Evolutionary conservation across 2,797 vertebrate species (phyloP).

Genomic region (Lithobates pipiens): DNA sequence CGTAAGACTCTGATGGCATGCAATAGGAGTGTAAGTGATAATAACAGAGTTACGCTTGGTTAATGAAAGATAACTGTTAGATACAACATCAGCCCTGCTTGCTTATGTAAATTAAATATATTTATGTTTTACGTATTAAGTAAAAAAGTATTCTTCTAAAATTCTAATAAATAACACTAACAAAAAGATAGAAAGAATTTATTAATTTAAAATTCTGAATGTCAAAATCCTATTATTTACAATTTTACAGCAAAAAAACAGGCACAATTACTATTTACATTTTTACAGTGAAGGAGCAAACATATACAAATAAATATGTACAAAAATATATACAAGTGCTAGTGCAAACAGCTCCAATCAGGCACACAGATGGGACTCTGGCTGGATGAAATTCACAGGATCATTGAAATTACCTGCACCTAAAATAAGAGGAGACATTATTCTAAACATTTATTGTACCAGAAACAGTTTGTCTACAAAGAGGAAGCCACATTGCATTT

Average conservation of each 20-base stretch:
- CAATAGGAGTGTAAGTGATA: no score
- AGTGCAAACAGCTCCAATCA: conserved; percentile 10
- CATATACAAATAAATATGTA: not conserved
- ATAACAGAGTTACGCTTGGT: no score
- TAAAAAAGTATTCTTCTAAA: not conserved
- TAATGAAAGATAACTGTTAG: no score
- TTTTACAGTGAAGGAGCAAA: conserved; percentile 16
- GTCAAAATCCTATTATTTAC: conserved; percentile 26
- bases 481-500: not conserved
- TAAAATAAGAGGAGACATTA: conserved; percentile 53
- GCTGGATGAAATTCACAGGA: conserved; percentile 30
- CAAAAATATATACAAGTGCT: not conserved
- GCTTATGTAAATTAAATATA: not conserved
- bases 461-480: not conserved
- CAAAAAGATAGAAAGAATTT: conserved; percentile 12
- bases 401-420: conserved; percentile 18
- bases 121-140: not conserved
- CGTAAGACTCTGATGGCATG: no score
- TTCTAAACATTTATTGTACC: conserved; percentile 5
- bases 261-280: conserved; percentile 17
- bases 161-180: not conserved
- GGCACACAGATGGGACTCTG: conserved; percentile 40
- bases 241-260: conserved; percentile 2
- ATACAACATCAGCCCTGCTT: not conserved
- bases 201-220: conserved; percentile 21